These are phyloP conservation scores for Poecile atricapillus DNA, from an alignment of 2,113 vertebrate species.

Conservation along the genomic window DNA sequence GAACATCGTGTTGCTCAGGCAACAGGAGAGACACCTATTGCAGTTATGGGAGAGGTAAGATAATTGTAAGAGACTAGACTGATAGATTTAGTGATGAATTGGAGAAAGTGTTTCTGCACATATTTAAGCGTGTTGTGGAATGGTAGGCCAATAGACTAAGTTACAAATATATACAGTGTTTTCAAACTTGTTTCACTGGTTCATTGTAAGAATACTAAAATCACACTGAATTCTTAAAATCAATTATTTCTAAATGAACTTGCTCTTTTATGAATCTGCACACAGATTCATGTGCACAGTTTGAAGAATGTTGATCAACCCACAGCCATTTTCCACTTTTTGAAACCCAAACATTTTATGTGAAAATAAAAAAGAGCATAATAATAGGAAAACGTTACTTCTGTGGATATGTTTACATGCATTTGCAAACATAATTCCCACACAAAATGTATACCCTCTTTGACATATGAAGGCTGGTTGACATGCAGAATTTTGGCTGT, in stretches of 20 bases:
- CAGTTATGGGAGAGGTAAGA: slow-evolving; percentile 86
- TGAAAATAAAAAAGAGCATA: background rate
- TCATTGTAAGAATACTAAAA: background rate
- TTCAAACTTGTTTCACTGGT: background rate
- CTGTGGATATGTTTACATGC: background rate
- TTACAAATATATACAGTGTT: background rate
- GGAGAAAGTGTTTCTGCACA: background rate
- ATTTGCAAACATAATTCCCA: background rate
- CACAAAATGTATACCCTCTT: background rate
- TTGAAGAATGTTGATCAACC: background rate
- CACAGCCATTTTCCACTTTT: background rate
- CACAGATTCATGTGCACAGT: background rate
- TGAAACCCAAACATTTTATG: background rate
- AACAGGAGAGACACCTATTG: slow-evolving; percentile 83
- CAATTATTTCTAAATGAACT: background rate
- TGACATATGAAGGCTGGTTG: background rate
- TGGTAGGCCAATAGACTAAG: background rate
- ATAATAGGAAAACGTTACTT: background rate
- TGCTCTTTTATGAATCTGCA: background rate
- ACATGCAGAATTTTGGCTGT: background rate
- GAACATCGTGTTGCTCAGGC: slow-evolving; percentile 84
- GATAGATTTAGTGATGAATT: background rate
- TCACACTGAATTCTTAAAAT: background rate
- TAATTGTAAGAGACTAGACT: background rate
- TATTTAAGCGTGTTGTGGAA: background rate